Conservation (phyloP, 2,113 vertebrate genomes). For the Labrus mixtus region DNA sequence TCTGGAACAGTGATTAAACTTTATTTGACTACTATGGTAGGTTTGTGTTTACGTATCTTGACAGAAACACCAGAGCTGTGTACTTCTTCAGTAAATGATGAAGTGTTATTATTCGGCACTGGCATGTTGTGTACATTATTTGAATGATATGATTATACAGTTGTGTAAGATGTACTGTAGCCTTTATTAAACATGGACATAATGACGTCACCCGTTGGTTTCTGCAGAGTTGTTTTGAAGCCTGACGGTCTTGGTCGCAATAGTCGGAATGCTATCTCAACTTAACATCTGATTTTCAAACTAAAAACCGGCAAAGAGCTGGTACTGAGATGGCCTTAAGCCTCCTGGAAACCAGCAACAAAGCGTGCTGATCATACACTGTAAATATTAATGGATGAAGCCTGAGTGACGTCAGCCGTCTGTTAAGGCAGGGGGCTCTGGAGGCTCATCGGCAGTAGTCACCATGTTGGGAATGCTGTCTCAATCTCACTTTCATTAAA, state of each 20-base stretch:
- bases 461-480: too few relatives aligned
- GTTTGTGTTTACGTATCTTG: constrained; percentile 40
- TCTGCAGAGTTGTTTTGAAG: background rate
- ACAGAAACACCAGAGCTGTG: constrained; percentile 10
- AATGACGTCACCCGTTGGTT: background rate
- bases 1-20: constrained; percentile 41
- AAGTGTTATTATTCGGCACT: constrained; percentile 18
- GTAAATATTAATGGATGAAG: too few relatives aligned
- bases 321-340: too few relatives aligned
- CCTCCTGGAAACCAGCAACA: too few relatives aligned
- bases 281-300: background rate
- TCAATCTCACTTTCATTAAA: too few relatives aligned
- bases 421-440: too few relatives aligned
- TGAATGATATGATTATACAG: background rate
- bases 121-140: constrained; percentile 11
- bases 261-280: too few relatives aligned
- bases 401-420: too few relatives aligned
- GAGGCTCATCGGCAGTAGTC: too few relatives aligned
- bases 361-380: too few relatives aligned
- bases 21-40: background rate
- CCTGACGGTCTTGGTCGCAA: too few relatives aligned
- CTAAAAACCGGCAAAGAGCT: background rate
- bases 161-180: background rate
- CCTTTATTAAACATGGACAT: too few relatives aligned
- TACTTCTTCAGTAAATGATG: constrained; percentile 24